These are phyloP conservation scores for Odontothrips loti DNA, from an alignment of 2,888 invertebrate genomes.

Conservation along the genomic window DNA sequence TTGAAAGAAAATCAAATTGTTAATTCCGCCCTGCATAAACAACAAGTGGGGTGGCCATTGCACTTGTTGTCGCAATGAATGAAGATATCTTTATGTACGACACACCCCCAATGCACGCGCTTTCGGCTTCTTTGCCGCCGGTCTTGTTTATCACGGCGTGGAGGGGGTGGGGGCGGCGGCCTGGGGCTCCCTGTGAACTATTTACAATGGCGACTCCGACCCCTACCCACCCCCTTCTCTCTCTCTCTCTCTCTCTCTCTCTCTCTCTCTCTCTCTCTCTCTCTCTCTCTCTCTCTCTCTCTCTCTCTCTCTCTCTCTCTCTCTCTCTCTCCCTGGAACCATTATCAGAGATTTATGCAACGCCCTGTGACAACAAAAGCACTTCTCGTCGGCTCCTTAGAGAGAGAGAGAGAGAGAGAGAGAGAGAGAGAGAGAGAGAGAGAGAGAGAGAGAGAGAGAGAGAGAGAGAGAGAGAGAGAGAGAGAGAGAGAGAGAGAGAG, in stretches of 20 bases:
- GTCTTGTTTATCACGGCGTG: neutral
- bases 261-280: constrained; percentile 27
- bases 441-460: constrained; percentile 37
- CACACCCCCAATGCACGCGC: neutral
- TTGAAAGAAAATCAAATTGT: too few species aligned
- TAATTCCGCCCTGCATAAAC: too few species aligned
- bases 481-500: constrained; percentile 38
- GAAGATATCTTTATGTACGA: neutral
- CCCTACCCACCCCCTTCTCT: neutral
- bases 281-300: constrained; percentile 28
- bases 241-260: constrained; percentile 16
- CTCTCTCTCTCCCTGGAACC: constrained; percentile 12
- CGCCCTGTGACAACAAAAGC: constrained; percentile 28
- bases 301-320: neutral
- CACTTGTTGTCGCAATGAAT: neutral
- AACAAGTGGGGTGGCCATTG: neutral
- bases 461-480: constrained; percentile 39
- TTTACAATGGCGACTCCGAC: constrained; percentile 31
- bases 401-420: constrained; percentile 36
- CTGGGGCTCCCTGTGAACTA: constrained; percentile 1
- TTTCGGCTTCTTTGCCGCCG: neutral
- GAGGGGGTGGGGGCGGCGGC: neutral
- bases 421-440: neutral
- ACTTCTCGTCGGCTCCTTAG: neutral
- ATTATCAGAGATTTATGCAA: constrained; percentile 15